Base-by-base conservation (phyloP, 2,113 vertebrate genomes). In the Catagonus wagneri region DNA sequence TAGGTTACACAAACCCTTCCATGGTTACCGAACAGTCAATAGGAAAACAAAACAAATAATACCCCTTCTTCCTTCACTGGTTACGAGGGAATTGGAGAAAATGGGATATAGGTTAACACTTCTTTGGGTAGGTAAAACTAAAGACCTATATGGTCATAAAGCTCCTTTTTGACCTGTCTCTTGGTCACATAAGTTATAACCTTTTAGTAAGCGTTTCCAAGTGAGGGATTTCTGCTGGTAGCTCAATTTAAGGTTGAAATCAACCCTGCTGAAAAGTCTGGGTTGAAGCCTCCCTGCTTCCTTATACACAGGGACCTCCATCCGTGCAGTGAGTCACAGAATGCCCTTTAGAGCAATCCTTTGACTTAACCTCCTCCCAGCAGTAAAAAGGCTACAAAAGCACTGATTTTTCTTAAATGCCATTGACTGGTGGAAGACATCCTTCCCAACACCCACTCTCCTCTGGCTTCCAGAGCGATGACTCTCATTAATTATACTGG, bases 401-500 rank as follows among this genome's bases (percentile, higher is more conserved):
- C 1, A 90, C 39, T 7, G 15, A 11, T 90, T 88, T 96, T 97
- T 98, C 96, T 93, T 94, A 74, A 90, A 68, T 81, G 91, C 93
- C 97, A 89, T 92, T 95, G 91, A 81, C 80, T 88, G 56, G 79
- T 97, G 95, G 97, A 95, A 94, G 61, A 89, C 83, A n/a, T 96
- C 56, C 61, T 89, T 75, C 92, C 96, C 93, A 76, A 7, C 89
- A 92, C 81, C 89, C 86, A 87, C 71, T 32, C 20, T 36, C 8
- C n/a, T 87, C 83, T 60, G 9, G 34, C 7, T 86, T 83, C 92
- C 92, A 84, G 76, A 90, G 81, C 20, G 2, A 90, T 56, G 76
- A 84, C 52, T 58, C 88, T 97, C 96, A 97, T 97, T 97, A 93
- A 95, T 97, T 97, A 96, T 66, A 74, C 88, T 65, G 66, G 92